Evolutionary conservation across 2,888 invertebrate species (phyloP), one percentile per base, ranked within the genome.

Genomic region (Marasmarcha lunaedactyla): DNA sequence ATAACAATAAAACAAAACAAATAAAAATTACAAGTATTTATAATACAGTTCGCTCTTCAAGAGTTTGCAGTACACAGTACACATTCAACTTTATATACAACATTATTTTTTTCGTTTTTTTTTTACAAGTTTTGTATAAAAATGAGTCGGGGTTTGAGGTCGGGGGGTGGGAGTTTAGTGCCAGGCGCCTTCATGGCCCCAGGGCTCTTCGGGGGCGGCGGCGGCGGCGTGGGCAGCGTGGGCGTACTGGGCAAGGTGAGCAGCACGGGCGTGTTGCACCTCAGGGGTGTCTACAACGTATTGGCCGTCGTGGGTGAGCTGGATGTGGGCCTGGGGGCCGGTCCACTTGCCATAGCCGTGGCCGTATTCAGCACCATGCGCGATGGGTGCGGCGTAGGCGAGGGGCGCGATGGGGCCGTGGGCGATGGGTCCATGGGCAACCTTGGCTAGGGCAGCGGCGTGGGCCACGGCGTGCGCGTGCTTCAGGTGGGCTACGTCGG

Each of bases 401-500:
- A 34, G 12, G 33, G 47, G 50, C 15, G 52, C 63, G 34, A 34
- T 34, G 34, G 47, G 50, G 35, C 51, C 52, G 36, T 45, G 45
- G 10, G 47, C 52, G 38, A 47, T 41, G n/a, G 42, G 47, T 9
- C 46, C 46, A 42, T 44, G 49, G 14, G 59, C 65, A 13, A 62
- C 54, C 40, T 61, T 60, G 15, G 52, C 63, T 25, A 47, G 49
- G 1, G 76, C 79, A 33, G 66, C 67, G 33, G 70, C 65, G 63
- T 77, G 84, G 20, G 85, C 84, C 39, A 79, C 73, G 50, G 77
- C 59, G 62, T 85, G 86, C 30, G 85, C 85, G 25, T 84, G 78
- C 64, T 85, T 87, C 43, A 86, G 84, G 54, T 85, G 85, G 13
- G 87, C 85, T 1, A 85, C 84, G 69, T 85, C 86, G 45, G 85